Percentiles rank a stretch among this genome's conserved stretches.
Evolutionary conservation across 2,888 invertebrate genomes (phyloP).

Genomic region (Trichopoda pennipes): DNA sequence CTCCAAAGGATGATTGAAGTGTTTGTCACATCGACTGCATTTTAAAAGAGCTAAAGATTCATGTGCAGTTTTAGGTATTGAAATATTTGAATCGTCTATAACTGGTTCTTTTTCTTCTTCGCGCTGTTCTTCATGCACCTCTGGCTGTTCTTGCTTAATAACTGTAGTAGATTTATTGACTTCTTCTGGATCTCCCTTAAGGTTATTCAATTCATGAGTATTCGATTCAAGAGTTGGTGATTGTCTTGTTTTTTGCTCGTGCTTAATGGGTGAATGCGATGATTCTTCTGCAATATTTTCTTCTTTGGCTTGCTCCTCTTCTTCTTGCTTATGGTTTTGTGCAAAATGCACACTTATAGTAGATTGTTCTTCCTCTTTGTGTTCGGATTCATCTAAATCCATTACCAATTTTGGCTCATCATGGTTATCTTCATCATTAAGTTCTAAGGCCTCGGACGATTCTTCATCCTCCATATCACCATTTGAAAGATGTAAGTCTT

Average conservation of each 20-base stretch:
- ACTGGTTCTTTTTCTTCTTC: not conserved
- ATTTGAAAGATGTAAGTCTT: conserved; percentile 57
- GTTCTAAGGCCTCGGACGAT: conserved; percentile 55
- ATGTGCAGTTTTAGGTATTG: not conserved
- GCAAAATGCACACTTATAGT: conserved; percentile 72
- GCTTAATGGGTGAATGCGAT: conserved; percentile 74
- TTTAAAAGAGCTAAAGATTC: conserved; percentile 72
- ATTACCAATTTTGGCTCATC: conserved; percentile 85
- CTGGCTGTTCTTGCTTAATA: conserved; percentile 49
- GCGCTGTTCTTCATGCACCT: conserved; percentile 22
- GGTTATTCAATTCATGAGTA: not conserved
- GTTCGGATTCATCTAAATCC: conserved; percentile 85
- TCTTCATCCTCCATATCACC: conserved; percentile 57
- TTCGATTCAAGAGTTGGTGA: not conserved
- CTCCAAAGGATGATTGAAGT: conserved; percentile 83
- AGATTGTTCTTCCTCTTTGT: conserved; percentile 80
- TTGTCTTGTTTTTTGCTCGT: conserved; percentile 45
- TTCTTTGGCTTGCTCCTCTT: conserved; percentile 74
- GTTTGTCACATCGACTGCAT: conserved; percentile 84
- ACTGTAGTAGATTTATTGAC: conserved; percentile 57
- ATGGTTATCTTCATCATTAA: conserved; percentile 76
- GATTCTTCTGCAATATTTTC: conserved; percentile 32
- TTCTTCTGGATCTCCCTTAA: conserved; percentile 72
- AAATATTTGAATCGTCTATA: not conserved
- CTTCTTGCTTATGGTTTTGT: conserved; percentile 74